Conservation (phyloP, 1,140 invertebrate genomes). For the Notospermus geniculatus region DNA sequence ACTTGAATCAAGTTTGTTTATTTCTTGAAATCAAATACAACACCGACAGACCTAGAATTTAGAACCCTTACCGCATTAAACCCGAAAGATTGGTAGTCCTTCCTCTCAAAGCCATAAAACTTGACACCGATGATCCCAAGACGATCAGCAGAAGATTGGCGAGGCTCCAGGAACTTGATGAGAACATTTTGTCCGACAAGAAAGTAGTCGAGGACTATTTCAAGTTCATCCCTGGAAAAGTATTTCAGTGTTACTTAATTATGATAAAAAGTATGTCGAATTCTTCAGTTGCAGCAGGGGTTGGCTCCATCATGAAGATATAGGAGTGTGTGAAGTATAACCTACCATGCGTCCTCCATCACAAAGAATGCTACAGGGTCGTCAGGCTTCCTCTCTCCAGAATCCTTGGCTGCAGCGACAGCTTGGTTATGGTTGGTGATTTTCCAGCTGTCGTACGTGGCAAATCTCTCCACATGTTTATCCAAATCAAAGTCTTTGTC, state of each 20-base stretch:
- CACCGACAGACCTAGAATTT: no score
- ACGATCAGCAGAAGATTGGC: conserved; percentile 36
- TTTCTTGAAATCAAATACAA: no score
- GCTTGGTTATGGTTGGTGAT: conserved; percentile 38
- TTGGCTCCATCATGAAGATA: no score
- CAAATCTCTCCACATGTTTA: conserved; percentile 35
- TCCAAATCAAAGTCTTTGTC: conserved; percentile 35
- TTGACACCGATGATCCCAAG: conserved; percentile 44
- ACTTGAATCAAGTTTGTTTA: no score
- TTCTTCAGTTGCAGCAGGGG: no score
- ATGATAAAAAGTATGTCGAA: no score
- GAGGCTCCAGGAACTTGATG: conserved; percentile 50
- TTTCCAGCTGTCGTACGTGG: conserved; percentile 39
- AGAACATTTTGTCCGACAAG: conserved; percentile 47
- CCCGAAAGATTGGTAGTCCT: no score
- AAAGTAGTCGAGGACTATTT: conserved; percentile 42
- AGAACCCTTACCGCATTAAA: no score
- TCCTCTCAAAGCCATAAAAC: conserved; percentile 44
- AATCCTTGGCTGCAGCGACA: conserved; percentile 34
- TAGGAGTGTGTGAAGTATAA: background rate
- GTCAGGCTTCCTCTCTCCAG: conserved; percentile 43
- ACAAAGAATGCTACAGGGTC: conserved; percentile 49
- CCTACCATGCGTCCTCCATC: conserved; percentile 51
- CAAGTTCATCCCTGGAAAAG: conserved; percentile 52
- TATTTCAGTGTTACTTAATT: no score